Evolutionary conservation across 2,113 vertebrate genomes (phyloP).

Genomic region (Pimephales promelas): DNA sequence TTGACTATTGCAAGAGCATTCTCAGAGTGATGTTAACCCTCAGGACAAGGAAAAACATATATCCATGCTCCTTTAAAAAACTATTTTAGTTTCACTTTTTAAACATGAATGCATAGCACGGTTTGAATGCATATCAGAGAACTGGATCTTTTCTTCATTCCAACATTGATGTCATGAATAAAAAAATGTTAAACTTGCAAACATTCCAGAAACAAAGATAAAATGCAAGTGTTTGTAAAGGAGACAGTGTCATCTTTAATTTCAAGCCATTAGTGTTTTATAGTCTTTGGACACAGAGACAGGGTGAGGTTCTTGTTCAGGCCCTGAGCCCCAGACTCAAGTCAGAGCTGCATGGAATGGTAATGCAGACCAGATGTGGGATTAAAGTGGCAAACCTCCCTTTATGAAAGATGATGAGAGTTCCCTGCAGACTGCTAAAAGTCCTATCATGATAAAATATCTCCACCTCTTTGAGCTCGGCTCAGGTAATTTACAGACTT

Average conservation of each 20-base stretch:
- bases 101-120: background rate
- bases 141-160: background rate
- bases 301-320: slow-evolving; percentile 64
- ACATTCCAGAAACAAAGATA: slow-evolving; percentile 39
- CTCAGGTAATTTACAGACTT: slow-evolving; percentile 69
- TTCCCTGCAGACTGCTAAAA: slow-evolving; percentile 73
- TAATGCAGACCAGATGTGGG: slow-evolving; percentile 80
- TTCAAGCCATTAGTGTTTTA: slow-evolving; percentile 54
- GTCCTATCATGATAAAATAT: slow-evolving; percentile 72
- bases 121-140: background rate
- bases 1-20: background rate
- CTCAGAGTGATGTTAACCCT: background rate
- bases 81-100: background rate
- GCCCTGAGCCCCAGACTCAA: slow-evolving; percentile 61
- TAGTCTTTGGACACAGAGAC: slow-evolving; percentile 55
- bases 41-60: background rate
- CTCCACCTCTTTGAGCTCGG: slow-evolving; percentile 61
- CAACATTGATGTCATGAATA: slow-evolving; percentile 14
- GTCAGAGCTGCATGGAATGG: slow-evolving; percentile 71
- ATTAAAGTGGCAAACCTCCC: slow-evolving; percentile 75
- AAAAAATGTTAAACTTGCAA: slow-evolving; percentile 22
- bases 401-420: slow-evolving; percentile 76
- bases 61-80: background rate
- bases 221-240: slow-evolving; percentile 58
- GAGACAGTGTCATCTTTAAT: slow-evolving; percentile 56